Evolutionary conservation across 2,888 invertebrate species (phyloP).

Genomic region (Galerucella calmariensis): DNA sequence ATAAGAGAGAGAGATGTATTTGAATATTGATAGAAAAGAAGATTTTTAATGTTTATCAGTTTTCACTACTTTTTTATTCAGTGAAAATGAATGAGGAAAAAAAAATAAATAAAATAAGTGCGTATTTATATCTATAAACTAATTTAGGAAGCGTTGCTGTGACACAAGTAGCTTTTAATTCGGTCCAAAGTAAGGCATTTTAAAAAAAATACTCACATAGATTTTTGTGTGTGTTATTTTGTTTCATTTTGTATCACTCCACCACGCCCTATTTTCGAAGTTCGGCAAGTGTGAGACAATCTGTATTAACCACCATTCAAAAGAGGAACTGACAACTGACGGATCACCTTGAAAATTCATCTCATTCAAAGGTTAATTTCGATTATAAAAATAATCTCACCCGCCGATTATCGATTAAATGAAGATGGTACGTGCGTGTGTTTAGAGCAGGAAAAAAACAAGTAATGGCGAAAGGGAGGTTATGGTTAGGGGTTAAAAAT

Average conservation of each 20-base stretch:
- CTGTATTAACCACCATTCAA: conserved; percentile 35
- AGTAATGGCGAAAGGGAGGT: conserved; percentile 41
- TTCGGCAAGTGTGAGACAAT: conserved; percentile 28
- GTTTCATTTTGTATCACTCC: conserved; percentile 33
- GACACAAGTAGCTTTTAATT: neutral
- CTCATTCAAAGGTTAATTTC: conserved; percentile 29
- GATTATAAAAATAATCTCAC: conserved; percentile 21
- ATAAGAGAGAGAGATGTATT: conserved; percentile 7
- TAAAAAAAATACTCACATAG: conserved; percentile 32
- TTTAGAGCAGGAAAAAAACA: conserved; percentile 37
- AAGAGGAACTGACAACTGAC: conserved; percentile 32
- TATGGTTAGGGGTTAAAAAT: conserved; percentile 35
- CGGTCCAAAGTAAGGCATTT: conserved; percentile 23
- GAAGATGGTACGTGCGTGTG: conserved; percentile 18
- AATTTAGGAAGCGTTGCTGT: conserved; percentile 1
- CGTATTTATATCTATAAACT: neutral
- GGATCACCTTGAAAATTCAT: conserved; percentile 33
- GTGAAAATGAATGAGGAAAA: neutral
- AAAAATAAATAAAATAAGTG: neutral
- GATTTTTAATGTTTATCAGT: neutral
- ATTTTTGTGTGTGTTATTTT: conserved; percentile 30
- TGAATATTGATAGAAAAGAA: neutral
- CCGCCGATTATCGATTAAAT: conserved; percentile 11
- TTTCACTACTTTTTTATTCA: neutral
- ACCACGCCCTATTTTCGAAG: conserved; percentile 34